Percentiles rank a stretch among this genome's conserved stretches.
Conservation (phyloP, 2,113 vertebrate genomes). For the Hemiscyllium ocellatum region DNA sequence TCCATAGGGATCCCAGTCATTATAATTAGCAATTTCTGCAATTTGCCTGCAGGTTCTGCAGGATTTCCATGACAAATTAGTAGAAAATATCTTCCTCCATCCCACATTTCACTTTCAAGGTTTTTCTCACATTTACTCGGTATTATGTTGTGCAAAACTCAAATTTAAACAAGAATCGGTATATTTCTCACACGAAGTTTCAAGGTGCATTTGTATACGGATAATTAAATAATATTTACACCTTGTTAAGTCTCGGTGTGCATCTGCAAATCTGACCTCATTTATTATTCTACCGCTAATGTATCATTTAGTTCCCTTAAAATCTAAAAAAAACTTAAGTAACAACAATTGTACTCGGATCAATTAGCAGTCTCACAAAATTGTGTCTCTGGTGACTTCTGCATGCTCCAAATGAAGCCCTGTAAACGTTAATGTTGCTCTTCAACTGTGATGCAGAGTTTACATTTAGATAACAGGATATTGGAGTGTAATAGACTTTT, state of each 20-base stretch:
- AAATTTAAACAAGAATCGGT: neutral
- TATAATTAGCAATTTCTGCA: neutral
- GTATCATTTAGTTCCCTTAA: neutral
- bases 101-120: neutral
- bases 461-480: neutral
- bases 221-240: neutral
- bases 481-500: neutral
- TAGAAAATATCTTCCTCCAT: neutral
- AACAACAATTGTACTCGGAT: neutral
- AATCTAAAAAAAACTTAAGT: neutral
- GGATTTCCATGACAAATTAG: neutral
- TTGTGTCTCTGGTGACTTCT: neutral
- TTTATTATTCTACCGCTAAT: neutral
- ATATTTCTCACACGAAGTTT: neutral
- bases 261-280: neutral
- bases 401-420: neutral
- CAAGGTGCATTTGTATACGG: neutral
- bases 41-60: neutral
- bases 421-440: neutral
- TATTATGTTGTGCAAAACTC: neutral
- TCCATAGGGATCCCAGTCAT: neutral
- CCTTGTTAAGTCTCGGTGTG: neutral
- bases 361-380: neutral
- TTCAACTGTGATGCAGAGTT: neutral
- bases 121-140: neutral